Evolutionary conservation across 1,140 invertebrate species (phyloP), one percentile per base, ranked within the genome.

Genomic region (Babylonia areolata): DNA sequence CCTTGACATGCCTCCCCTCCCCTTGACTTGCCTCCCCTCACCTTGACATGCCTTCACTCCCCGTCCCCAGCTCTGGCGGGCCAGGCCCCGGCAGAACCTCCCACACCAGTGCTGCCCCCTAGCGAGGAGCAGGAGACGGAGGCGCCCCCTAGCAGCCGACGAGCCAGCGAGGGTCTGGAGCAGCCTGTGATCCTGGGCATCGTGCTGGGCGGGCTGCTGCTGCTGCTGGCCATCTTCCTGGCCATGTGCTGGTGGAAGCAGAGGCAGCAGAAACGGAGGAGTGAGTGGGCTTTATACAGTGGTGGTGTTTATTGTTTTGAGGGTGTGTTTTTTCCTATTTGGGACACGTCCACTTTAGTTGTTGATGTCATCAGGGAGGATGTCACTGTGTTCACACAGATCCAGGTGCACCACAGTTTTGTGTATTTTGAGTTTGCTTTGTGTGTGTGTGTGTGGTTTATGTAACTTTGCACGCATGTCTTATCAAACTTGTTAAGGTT

Each of bases 161-260:
- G 23, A 37, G 75, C 58, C 51, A 51, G 28, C 71, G 39, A 79
- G 42, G 71, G 88, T 73, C 12, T 90, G 81, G 64, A 91, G 82
- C 58, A 92, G 85, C 40, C 90, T 89, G 87, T 87, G 86, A 39
- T 94, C 11, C 90, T 95, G 23, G 94, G 94, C 1, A 91, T 92
- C 42, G 94, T 94, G 1, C 90, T 95, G 0, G 94, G 93, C 6
- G 89, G 92, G 6, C 90, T 94, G 88, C 90, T 93, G 87, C 75
- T 95, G 39, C 51, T 94, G 12, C 89, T 94, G 23, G 87, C 94
- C 33, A 86, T 93, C 3, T 94, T 94, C 87, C 92, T 94, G 84
- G 90, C 92, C 64, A 93, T 94, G 92, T 95, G 94, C 86, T 91
- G 91, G 86, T 92, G 91, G 90, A 94, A 93, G 88, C 94, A 94